Conservation (phyloP, 2,888 invertebrate species). For the Tridacna crocea region DNA sequence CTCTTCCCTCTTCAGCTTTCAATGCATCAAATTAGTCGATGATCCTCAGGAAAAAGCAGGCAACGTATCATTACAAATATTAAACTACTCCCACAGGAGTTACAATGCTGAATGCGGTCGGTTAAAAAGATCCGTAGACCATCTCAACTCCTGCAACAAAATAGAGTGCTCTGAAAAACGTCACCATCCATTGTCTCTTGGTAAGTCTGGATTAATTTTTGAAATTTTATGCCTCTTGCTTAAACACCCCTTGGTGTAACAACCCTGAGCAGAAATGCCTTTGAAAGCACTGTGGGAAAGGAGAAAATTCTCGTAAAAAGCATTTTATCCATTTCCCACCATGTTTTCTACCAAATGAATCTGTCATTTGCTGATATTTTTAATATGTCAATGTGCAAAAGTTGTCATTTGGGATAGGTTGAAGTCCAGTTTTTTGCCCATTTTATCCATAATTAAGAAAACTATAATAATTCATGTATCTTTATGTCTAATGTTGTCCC, state of each 20-base stretch:
- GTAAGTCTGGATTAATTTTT: background rate
- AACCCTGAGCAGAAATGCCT: background rate
- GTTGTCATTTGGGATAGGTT: no score
- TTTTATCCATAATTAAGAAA: no score
- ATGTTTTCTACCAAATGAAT: no score
- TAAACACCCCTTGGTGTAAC: no score
- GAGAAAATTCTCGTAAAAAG: no score
- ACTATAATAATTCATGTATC: no score
- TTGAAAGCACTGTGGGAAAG: no score
- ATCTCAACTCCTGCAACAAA: background rate
- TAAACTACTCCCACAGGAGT: background rate
- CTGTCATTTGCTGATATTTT: no score
- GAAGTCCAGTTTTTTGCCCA: no score
- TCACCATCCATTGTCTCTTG: background rate
- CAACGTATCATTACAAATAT: background rate
- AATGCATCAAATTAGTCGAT: background rate
- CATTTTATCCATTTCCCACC: no score
- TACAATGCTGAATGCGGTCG: background rate
- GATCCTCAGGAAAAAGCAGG: background rate
- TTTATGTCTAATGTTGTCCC: no score
- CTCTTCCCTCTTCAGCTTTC: conserved; percentile 6
- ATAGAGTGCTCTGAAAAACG: conserved; percentile 3
- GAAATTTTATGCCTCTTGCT: background rate
- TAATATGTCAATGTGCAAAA: no score
- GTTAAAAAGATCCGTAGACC: background rate